Evolutionary conservation across 2,797 vertebrate genomes (phyloP), one percentile per base, ranked within the genome.

Genomic region (Anisognathus igniventris): DNA sequence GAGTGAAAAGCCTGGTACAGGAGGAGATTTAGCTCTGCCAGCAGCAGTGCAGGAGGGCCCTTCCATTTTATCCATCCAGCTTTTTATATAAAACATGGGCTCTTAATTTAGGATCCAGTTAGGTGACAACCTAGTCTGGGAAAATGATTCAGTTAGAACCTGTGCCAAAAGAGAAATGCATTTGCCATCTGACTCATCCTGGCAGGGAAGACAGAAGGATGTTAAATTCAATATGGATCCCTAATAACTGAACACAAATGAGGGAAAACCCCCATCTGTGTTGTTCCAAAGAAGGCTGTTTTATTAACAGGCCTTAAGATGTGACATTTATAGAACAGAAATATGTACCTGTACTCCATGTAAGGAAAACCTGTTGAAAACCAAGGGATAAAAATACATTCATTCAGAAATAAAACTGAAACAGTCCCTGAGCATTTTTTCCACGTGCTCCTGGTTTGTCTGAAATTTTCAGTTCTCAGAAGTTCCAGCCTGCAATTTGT

Each of bases 111-210:
- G 73, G 74, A 88, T 86, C 71, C 56, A 0, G 10, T 90, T 90
- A 92, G 80, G 74, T 80, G 81, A 90, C 16, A 70, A 86, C 31
- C n/a, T 7, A 62, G 61, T 57, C 76, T 42, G 70, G 88, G 82
- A 82, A 76, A 75, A 79, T 45, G 73, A 93, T 91, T 94, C 83
- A 79, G n/a, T 75, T 44, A 45, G 70, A 74, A 79, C 33, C 39
- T 28, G 48, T 84, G 96, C 94, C 95, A 95, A 50, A 73, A 86
- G 39, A 84, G 68, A 95, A 94, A 87, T 23, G 67, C 50, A 54
- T 86, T 67, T 92, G 74, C 71, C 19, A 14, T 60, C 60, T 85
- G 81, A 92, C 78, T 94, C 91, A 73, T 90, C 73, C 86, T 91
- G 79, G 84, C 88, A 90, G 90, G 20, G 66, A 66, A 45, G 39